Evolutionary conservation across 2,888 invertebrate species (phyloP), one percentile per base, ranked within the genome.

Genomic region (Drosophila rubida): DNA sequence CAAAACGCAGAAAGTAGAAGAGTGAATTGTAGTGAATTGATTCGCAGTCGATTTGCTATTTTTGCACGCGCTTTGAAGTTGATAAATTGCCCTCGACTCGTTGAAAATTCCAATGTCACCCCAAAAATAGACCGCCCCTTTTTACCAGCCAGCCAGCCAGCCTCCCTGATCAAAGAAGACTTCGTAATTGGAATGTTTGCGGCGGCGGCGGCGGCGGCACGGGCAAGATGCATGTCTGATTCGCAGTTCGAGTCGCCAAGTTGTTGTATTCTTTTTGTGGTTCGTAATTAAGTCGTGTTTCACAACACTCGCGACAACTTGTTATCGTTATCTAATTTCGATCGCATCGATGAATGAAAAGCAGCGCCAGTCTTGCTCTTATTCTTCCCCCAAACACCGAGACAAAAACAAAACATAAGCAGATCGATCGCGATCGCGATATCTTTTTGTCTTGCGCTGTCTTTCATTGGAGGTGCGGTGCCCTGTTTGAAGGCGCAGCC

Each of bases 231-330:
- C 22, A n/a, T n/a, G 45, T 39, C 37, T 45, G 51, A 41, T 60
- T 58, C 42, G 27, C 14, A 30, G 54, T 37, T 55, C 55, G 22
- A 19, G 16, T 32, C 32, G 11, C 5, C 32, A 32, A n/a, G 22
- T 45, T 55, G 14, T 14, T 22, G n/a, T 35, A 23, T 42, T 35
- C 51, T 32, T 32, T 59, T 65, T 45, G 37, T 49, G 62, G 16
- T 27, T 54, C 78, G 83, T 91, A 91, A 92, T 91, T 90, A 90
- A 89, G 87, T 87, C 90, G 83, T 91, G 92, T 91, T 87, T 90
- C 90, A 91, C 91, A 90, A 83, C 80, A 59, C 77, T 76, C 84
- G 82, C 77, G 80, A 91, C 91, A 90, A 75, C 65, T 79, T 89
- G 90, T 89, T 90, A 91, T 90, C 91, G 68, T 77, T 75, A 75